Evolutionary conservation across 2,888 invertebrate species (phyloP), one percentile per base, ranked within the genome.

Genomic region (Aspidiotus destructor): DNA sequence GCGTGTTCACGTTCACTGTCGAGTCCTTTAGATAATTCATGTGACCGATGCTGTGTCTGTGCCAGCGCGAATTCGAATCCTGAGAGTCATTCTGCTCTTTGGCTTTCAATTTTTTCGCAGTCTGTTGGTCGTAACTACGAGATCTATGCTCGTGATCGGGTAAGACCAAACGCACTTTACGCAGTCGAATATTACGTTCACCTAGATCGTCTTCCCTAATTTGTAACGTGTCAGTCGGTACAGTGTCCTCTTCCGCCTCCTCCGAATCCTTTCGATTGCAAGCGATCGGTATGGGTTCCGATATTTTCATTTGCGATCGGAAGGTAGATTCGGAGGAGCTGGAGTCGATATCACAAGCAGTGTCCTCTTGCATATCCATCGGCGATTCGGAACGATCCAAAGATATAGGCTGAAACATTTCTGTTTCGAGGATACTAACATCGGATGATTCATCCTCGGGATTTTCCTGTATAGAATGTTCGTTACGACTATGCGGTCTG

Each of bases 31-130:
- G 89, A 84, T 88, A 88, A 85, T 89, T 89, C 88, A 90, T 88
- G 86, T 92, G 92, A 83, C 91, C 91, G 85, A 92, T 89, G 85
- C 92, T 92, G 89, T 92, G 92, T 81, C 92, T 88, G 84, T 92
- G 92, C 81, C 89, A 89, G 81, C 88, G 55, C 10, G 63, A 58
- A 10, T 41, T 53, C 13, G 53, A n/a, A 11, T 58, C 63, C 28
- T 48, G 58, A 2, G 16, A 41, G 8, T 52, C 17, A 13, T 60
- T 42, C 17, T 11, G 28, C n/a, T 64, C 67, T 41, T 67, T 67
- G 40, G 58, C 67, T 40, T 67, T 67, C n/a, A 67, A 28, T 41
- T 67, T 67, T 11, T 67, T 67, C 15, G 58, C 67, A 41, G 57
- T 62, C 13, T 68, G 82, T 74, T 85, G 83, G 73, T 86, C 86